Evolutionary conservation across 2,113 vertebrate genomes (phyloP).

Genomic region (Deroptyus accipitrinus): DNA sequence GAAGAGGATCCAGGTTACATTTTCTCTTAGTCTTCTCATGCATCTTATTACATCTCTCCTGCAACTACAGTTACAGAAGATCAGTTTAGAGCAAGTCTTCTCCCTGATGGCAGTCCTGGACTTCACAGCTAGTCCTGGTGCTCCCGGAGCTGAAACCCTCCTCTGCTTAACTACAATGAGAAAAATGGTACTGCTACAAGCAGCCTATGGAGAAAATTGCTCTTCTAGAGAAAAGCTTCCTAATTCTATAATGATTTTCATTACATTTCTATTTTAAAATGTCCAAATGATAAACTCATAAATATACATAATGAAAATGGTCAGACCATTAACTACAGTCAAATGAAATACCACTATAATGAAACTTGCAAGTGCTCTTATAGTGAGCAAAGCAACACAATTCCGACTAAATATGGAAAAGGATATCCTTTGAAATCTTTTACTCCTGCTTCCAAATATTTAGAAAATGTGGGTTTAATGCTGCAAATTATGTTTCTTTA

Average conservation of each 20-base stretch:
- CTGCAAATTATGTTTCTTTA: conserved; percentile 8
- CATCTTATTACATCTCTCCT: neutral
- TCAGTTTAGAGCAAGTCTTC: neutral
- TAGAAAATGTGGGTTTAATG: conserved; percentile 23
- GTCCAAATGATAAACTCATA: conserved; percentile 52
- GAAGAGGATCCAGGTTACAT: neutral
- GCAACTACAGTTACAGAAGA: neutral
- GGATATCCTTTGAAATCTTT: neutral
- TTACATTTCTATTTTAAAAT: conserved; percentile 64
- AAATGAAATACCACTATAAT: neutral
- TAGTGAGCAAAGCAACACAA: neutral
- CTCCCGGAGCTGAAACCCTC: neutral
- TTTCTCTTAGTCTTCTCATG: neutral
- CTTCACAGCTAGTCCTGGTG: neutral
- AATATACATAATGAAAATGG: conserved; percentile 61
- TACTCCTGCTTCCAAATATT: neutral
- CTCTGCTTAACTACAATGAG: neutral
- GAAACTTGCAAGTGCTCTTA: neutral
- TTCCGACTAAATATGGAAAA: neutral
- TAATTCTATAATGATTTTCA: conserved; percentile 56
- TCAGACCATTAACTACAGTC: conserved; percentile 47
- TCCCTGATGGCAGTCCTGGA: neutral
- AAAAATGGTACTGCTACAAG: neutral
- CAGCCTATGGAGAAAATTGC: neutral
- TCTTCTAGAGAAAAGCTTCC: conserved; percentile 54